Conservation (phyloP, 2,113 vertebrate species). For the Panurus biarmicus region DNA sequence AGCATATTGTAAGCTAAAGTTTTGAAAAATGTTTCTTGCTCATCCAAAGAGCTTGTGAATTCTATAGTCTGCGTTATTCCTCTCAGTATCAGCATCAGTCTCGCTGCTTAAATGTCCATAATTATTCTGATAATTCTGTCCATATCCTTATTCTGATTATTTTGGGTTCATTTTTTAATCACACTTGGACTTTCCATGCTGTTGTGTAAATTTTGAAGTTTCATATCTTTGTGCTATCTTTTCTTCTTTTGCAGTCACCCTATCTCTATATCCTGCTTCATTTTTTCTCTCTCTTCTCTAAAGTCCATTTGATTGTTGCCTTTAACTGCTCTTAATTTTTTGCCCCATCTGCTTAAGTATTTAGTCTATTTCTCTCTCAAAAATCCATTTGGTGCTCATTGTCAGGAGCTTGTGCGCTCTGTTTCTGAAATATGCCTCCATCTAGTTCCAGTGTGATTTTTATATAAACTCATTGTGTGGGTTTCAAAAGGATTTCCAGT, state of each 20-base stretch:
- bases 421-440: background rate
- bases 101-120: background rate
- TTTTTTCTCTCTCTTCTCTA: background rate
- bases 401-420: background rate
- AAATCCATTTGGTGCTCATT: background rate
- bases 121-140: too few species aligned
- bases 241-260: background rate
- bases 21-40: conserved; percentile 7
- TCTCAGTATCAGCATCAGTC: background rate
- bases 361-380: background rate
- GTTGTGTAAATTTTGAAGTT: background rate
- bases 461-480: background rate
- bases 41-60: conserved; percentile 14
- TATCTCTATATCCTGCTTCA: background rate
- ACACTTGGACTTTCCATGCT: background rate
- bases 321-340: background rate
- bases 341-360: background rate
- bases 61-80: background rate
- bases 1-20: background rate
- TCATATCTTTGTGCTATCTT: background rate
- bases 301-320: background rate
- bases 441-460: background rate
- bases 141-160: background rate
- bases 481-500: background rate
- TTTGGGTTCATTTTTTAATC: background rate